phyloP scores from a whole-genome alignment of 2,888 invertebrate genomes.

The Seira sanloemensis region DNA sequence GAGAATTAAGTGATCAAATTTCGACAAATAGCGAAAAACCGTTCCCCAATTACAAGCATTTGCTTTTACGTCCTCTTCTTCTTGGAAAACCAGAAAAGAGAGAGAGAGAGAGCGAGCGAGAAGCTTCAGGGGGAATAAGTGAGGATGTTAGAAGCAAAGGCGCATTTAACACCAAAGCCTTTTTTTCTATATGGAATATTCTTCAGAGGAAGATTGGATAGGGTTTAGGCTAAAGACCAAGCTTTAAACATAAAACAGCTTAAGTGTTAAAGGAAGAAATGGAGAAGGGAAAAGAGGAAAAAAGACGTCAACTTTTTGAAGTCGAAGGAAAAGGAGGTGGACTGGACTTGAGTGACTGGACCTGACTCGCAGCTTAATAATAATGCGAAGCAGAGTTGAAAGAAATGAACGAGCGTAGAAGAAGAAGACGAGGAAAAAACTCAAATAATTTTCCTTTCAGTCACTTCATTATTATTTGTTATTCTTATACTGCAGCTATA shows the following conservation, averaged over 20 bases:
- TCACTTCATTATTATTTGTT: not conserved
- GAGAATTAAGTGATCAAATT: slow-evolving; percentile 62
- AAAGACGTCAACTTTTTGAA: slow-evolving; percentile 16
- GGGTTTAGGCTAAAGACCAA: too few relatives aligned
- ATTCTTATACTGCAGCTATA: not conserved
- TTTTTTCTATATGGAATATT: too few relatives aligned
- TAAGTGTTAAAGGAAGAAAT: not conserved
- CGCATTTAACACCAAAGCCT: not conserved
- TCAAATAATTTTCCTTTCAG: not conserved
- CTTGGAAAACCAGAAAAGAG: not conserved
- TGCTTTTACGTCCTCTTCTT: slow-evolving; percentile 7
- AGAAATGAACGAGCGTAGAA: not conserved
- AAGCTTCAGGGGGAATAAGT: slow-evolving; percentile 16
- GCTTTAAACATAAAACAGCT: not conserved
- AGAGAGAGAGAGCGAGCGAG: not conserved
- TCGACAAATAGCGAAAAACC: slow-evolving; percentile 54
- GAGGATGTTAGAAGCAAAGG: not conserved
- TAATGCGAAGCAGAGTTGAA: not conserved
- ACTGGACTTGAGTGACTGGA: not conserved
- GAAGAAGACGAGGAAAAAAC: not conserved
- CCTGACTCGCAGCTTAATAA: not conserved
- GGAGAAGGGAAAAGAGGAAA: not conserved
- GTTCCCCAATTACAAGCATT: slow-evolving; percentile 42
- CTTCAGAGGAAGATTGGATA: too few relatives aligned
- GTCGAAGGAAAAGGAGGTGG: not conserved